Percentiles rank a stretch among this genome's conserved stretches.
phyloP scores from a whole-genome alignment of 2,113 vertebrate species.

The Prunella himalayana region DNA sequence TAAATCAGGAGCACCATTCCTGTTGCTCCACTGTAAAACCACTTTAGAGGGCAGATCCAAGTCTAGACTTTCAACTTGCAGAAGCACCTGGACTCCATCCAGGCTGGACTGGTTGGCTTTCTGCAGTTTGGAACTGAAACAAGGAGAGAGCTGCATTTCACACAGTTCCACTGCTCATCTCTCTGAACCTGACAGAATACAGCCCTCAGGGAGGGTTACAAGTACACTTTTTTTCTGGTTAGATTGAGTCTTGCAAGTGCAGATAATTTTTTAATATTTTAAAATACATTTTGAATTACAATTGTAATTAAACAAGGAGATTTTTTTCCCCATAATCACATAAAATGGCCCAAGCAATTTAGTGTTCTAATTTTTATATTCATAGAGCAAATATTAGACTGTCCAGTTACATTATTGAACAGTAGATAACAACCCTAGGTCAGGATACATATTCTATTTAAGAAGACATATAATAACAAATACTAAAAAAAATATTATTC shows the following conservation, averaged over 20 bases:
- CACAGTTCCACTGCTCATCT: background rate
- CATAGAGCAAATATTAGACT: slow-evolving; percentile 48
- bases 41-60: background rate
- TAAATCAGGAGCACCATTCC: background rate
- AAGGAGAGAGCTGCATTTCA: background rate
- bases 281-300: slow-evolving; percentile 57
- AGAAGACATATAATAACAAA: background rate
- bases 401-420: slow-evolving; percentile 40
- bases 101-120: background rate
- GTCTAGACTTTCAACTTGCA: background rate
- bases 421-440: background rate
- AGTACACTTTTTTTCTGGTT: background rate
- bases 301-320: slow-evolving; percentile 32
- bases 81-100: background rate
- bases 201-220: background rate
- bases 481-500: background rate
- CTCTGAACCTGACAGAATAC: background rate
- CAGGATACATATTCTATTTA: background rate
- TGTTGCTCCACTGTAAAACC: background rate
- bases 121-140: background rate
- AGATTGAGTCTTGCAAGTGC: background rate
- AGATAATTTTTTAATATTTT: slow-evolving; percentile 58
- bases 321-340: background rate
- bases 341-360: slow-evolving; percentile 30
- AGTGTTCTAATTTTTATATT: slow-evolving; percentile 30